Evolutionary conservation across 2,888 invertebrate species (phyloP), one percentile per base, ranked within the genome.

Genomic region (Pristionchus maxplancki): DNA sequence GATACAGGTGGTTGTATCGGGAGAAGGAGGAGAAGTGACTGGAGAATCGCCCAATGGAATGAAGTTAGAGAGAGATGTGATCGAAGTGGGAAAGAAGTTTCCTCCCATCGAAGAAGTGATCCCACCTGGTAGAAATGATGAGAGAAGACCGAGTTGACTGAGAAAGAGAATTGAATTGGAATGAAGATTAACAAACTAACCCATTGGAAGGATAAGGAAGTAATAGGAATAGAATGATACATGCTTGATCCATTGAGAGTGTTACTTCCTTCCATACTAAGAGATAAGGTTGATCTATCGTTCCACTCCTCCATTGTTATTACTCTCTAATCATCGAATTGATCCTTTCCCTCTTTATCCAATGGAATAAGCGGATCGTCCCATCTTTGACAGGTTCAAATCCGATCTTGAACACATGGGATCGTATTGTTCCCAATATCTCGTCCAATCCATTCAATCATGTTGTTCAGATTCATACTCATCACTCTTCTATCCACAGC

Each of bases 271-370:
- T 40, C n/a, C 34, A 50, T 82, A n/a, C 44, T 82, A 82, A 82
- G 82, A 82, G 74, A 82, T 50, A 13, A 44, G 24, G 28, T 82
- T 82, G 28, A 82, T 82, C 82, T 50, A 82, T 82, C 50, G 34
- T 28, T 37, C 34, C 37, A 50, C 40, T 50, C 50, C 6, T 44
- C 44, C 28, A 17, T 44, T 78, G 44, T 44, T 78, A 78, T 82
- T 50, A 44, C 78, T 78, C 44, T 74, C 78, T 20, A 28, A 74
- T 74, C 24, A 37, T 28, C 82, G 1, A n/a, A 11, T 82, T 82
- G n/a, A 82, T 50, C 28, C 34, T 67, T 31, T 67, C 40, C 17
- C 31, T 31, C 48, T 82, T 9, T 82, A 28, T 82, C 50, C 48
- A 17, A 28, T 50, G 31, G 50, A 82, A 31, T 50, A 44, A 48